These are phyloP conservation scores for Hyperopisus bebe DNA, from an alignment of 2,113 vertebrate species.

Conservation along the genomic window DNA sequence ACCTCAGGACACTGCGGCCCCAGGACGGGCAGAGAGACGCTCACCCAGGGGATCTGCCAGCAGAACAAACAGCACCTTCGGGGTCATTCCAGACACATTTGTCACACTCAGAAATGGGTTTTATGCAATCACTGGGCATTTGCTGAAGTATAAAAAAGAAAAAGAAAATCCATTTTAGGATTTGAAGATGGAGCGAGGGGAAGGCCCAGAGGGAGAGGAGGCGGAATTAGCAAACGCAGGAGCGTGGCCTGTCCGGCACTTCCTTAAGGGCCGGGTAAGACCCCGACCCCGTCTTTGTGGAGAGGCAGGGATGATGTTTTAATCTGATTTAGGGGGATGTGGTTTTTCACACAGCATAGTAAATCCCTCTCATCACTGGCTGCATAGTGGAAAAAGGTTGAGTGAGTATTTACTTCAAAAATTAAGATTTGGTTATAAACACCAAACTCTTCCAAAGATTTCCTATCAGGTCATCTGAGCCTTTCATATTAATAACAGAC, in stretches of 20 bases:
- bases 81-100: slow-evolving; percentile 27
- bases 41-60: neutral
- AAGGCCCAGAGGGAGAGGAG: neutral
- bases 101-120: slow-evolving; percentile 25
- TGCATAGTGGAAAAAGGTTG: neutral
- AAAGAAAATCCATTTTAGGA: neutral
- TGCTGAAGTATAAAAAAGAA: slow-evolving; percentile 3
- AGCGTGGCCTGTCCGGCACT: no score
- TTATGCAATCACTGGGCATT: slow-evolving; percentile 27
- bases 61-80: slow-evolving; percentile 29
- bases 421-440: neutral
- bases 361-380: neutral
- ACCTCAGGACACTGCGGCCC: neutral
- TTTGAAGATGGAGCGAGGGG: neutral
- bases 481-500: neutral
- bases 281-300: neutral
- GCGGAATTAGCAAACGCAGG: neutral
- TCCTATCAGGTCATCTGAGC: neutral
- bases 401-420: neutral
- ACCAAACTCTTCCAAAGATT: neutral
- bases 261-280: neutral
- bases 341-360: neutral
- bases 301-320: neutral
- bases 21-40: neutral
- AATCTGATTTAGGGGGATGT: neutral